Evolutionary conservation across 2,888 invertebrate genomes (phyloP).

Genomic region (Crematogaster levior): DNA sequence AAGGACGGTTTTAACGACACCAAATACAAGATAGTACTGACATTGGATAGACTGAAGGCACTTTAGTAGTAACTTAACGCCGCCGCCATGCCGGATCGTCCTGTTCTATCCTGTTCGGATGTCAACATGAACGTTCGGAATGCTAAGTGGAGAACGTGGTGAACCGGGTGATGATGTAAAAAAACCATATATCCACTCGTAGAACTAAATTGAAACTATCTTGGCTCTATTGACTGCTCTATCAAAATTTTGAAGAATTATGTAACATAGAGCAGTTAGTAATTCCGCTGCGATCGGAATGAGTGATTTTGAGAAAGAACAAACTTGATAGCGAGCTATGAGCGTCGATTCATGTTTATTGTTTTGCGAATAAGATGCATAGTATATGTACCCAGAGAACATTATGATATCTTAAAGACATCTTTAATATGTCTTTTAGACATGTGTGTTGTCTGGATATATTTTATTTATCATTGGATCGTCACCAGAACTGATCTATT

Average conservation of each 20-base stretch:
- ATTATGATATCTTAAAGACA: too few species aligned
- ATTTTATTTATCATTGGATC: not conserved
- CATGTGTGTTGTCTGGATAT: too few species aligned
- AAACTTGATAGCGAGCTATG: not conserved
- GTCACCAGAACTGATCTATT: not conserved
- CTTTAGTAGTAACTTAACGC: slow-evolving; percentile 85
- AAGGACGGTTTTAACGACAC: slow-evolving; percentile 85
- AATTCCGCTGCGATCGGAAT: not conserved
- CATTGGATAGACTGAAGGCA: slow-evolving; percentile 86
- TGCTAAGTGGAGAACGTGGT: slow-evolving; percentile 46
- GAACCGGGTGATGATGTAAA: slow-evolving; percentile 49
- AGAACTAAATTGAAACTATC: not conserved
- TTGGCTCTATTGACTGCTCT: not conserved
- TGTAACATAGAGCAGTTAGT: not conserved
- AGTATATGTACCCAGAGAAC: too few species aligned
- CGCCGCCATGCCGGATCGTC: slow-evolving; percentile 79
- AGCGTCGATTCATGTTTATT: not conserved
- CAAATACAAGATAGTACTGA: slow-evolving; percentile 86
- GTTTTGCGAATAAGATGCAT: not conserved
- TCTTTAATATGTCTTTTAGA: too few species aligned
- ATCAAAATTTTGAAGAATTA: not conserved
- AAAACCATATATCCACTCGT: slow-evolving; percentile 2
- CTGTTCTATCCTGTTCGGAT: slow-evolving; percentile 68
- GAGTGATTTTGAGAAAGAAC: not conserved
- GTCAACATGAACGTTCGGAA: slow-evolving; percentile 25